Percentiles rank a stretch among this genome's conserved stretches.
These are phyloP conservation scores for Atethmia centrago DNA, from an alignment of 2,888 invertebrate species.

Conservation along the genomic window DNA sequence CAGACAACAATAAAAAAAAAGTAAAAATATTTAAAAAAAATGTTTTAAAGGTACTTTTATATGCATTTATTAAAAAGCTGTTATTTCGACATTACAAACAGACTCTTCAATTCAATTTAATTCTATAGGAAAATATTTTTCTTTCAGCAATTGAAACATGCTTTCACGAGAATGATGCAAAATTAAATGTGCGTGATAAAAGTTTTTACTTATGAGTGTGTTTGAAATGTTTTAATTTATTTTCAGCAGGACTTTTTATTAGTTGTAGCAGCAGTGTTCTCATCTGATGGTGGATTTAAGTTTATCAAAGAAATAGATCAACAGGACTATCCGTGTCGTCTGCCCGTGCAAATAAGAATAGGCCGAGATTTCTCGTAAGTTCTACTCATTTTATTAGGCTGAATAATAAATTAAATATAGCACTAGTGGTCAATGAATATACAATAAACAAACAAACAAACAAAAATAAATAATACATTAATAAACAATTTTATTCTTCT, in stretches of 20 bases:
- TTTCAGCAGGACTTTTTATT: slow-evolving; percentile 71
- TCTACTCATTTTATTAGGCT: background rate
- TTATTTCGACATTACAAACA: too few relatives aligned
- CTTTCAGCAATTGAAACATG: background rate
- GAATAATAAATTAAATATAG: background rate
- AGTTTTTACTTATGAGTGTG: background rate
- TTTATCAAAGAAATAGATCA: slow-evolving; percentile 65
- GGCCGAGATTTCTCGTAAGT: slow-evolving; percentile 81
- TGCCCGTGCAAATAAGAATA: slow-evolving; percentile 76
- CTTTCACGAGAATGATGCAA: background rate
- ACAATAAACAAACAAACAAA: too few relatives aligned
- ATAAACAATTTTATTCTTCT: background rate
- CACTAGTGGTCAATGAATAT: background rate
- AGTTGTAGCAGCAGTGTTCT: slow-evolving; percentile 71
- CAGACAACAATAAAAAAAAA: too few relatives aligned
- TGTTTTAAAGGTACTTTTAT: too few relatives aligned
- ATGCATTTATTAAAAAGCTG: too few relatives aligned
- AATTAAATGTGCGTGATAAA: too few relatives aligned
- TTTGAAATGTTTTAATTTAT: background rate
- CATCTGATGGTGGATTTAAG: slow-evolving; percentile 72
- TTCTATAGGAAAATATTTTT: too few relatives aligned
- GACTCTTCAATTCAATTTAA: too few relatives aligned
- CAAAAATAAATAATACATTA: too few relatives aligned
- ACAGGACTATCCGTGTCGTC: slow-evolving; percentile 65
- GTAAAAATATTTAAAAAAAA: too few relatives aligned